A percentile compares a stretch with the other conserved stretches of the same genome.
These are phyloP conservation scores for Takifugu ocellatus DNA, from an alignment of 2,797 vertebrate species.

Conservation along the genomic window DNA sequence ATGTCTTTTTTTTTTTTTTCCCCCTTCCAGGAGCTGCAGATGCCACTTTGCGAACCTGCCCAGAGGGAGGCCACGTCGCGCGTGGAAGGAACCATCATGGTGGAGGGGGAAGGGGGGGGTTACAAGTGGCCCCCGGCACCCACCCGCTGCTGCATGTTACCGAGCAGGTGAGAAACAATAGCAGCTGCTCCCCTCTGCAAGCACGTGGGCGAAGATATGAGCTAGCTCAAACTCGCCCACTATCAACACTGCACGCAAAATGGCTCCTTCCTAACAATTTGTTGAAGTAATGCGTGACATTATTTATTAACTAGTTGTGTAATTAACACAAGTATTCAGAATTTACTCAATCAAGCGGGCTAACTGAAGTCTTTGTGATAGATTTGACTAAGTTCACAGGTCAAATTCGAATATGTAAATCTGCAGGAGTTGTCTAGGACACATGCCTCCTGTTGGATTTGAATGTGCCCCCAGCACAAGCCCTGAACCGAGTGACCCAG, in stretches of 20 bases:
- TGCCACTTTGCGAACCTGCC: constrained; percentile 26
- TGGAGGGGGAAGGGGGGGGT: constrained; percentile 16
- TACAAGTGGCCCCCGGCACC: constrained; percentile 4
- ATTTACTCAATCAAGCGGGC: neutral
- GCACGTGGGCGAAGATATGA: constrained; percentile 56
- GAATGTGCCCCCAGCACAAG: constrained; percentile 39
- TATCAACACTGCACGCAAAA: constrained; percentile 20
- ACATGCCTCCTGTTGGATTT: constrained; percentile 39
- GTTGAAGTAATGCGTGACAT: neutral
- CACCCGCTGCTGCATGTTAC: constrained; percentile 28
- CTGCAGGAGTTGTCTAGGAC: constrained; percentile 37
- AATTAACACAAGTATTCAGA: too few relatives aligned
- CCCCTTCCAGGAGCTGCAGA: constrained; percentile 16
- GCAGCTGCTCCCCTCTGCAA: constrained; percentile 51
- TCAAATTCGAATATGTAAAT: constrained; percentile 53
- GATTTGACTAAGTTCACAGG: neutral
- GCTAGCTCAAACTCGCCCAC: constrained; percentile 33
- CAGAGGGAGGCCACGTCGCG: constrained; percentile 46
- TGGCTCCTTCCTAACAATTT: neutral
- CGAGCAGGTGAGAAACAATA: constrained; percentile 70
- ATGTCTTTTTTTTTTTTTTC: neutral
- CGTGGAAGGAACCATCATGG: constrained; percentile 29
- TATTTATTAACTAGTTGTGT: too few relatives aligned
- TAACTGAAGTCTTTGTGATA: neutral
- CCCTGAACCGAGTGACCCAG: constrained; percentile 52